Percentiles rank a stretch among this genome's conserved stretches.
phyloP scores from a whole-genome alignment of 2,888 invertebrate genomes.

The Perizoma flavofasciatum region DNA sequence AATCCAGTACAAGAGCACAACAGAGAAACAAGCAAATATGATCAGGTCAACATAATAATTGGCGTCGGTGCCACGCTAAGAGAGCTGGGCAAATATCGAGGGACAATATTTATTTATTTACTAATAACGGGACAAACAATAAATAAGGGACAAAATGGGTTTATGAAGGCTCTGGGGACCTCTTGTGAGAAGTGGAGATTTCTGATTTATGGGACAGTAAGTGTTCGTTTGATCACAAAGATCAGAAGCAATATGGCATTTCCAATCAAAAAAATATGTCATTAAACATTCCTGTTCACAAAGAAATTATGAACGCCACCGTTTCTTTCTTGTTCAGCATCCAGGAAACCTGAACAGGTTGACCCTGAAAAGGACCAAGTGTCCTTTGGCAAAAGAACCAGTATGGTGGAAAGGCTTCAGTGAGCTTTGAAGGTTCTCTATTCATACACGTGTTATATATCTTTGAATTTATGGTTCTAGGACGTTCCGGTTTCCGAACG shows the following conservation, averaged over 20 bases:
- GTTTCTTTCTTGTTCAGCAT: too few relatives aligned
- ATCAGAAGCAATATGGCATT: slow-evolving; percentile 13
- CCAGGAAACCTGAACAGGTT: too few relatives aligned
- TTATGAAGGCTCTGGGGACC: slow-evolving; percentile 75
- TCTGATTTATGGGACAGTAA: slow-evolving; percentile 23
- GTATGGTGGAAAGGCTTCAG: too few relatives aligned
- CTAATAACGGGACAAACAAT: slow-evolving; percentile 78
- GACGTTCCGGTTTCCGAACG: too few relatives aligned
- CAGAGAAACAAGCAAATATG: slow-evolving; percentile 24
- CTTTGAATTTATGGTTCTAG: too few relatives aligned
- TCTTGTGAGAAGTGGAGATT: slow-evolving; percentile 41
- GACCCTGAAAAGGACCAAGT: too few relatives aligned
- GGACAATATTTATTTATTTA: slow-evolving; percentile 81
- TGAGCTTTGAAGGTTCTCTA: too few relatives aligned
- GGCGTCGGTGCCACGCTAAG: slow-evolving; percentile 61
- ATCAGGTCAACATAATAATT: slow-evolving; percentile 57
- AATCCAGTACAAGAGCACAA: slow-evolving; percentile 28
- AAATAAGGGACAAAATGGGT: slow-evolving; percentile 80
- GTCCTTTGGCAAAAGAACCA: too few relatives aligned
- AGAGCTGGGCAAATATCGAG: slow-evolving; percentile 71
- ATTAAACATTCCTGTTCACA: too few relatives aligned
- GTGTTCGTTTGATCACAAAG: slow-evolving; percentile 17
- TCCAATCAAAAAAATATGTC: not conserved
- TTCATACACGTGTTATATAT: too few relatives aligned
- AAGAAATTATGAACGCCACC: too few relatives aligned